Conservation (phyloP, 2,888 invertebrate genomes). For the Lasioglossum oenotherae region DNA sequence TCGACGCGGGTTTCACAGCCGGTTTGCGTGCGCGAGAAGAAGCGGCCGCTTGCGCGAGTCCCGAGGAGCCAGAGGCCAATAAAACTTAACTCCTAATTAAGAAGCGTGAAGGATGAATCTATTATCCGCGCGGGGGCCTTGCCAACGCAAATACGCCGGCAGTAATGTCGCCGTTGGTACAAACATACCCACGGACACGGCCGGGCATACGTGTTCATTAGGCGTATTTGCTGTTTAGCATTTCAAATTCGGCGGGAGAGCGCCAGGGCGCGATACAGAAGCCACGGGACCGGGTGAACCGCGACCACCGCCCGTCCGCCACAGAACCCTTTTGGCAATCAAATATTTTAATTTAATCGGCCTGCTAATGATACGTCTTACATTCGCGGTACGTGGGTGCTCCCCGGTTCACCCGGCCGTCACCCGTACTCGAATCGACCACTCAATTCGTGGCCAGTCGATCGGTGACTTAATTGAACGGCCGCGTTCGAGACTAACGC, state of each 20-base stretch:
- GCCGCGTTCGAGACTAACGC: neutral
- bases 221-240: constrained; percentile 84
- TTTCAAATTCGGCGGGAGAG: constrained; percentile 82
- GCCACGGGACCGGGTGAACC: constrained; percentile 41
- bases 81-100: constrained; percentile 84
- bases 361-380: constrained; percentile 79
- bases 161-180: constrained; percentile 81
- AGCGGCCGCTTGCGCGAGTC: constrained; percentile 46
- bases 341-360: constrained; percentile 84
- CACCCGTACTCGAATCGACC: neutral
- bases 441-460: constrained; percentile 1
- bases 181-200: constrained; percentile 80
- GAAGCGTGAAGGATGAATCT: constrained; percentile 84
- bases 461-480: constrained; percentile 2
- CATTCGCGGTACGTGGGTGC: constrained; percentile 62
- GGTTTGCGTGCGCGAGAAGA: constrained; percentile 50
- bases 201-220: constrained; percentile 84
- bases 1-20: constrained; percentile 5
- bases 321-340: constrained; percentile 78
- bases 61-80: constrained; percentile 80
- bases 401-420: constrained; percentile 15
- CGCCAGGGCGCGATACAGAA: constrained; percentile 67
- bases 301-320: constrained; percentile 37
- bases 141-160: constrained; percentile 78
- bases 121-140: constrained; percentile 78